Evolutionary conservation across 2,113 vertebrate genomes (phyloP), one percentile per base, ranked within the genome.

Genomic region (Halcyon malimbica): DNA sequence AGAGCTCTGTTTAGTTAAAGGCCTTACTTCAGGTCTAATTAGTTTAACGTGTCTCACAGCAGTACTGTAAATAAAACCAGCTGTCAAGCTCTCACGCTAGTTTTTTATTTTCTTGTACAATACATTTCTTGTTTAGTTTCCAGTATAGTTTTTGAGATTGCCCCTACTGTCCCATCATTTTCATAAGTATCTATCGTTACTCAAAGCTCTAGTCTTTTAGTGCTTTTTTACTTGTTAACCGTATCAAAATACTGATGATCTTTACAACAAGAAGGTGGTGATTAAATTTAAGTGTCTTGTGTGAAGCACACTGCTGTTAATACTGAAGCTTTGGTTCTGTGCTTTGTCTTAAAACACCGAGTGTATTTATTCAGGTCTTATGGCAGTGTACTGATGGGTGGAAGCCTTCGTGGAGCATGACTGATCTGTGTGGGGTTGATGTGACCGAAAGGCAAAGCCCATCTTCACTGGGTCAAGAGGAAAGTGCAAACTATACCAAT

Each of bases 1-100:
- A 53, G 46, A 64, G 29, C 73, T 31, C 20, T 62, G 26, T 63
- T 81, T 67, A 87, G 46, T 62, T 73, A 56, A 62, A 79, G 23
- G 24, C 86, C 25, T 83, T 85, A 39, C 5, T 51, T 90, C n/a
- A 79, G 41, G 51, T 80, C n/a, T 88, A 87, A 41, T 6, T 94
- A 94, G 37, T 86, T 95, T 82, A 92, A 71, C 35, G 20, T 78
- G 17, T 63, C 20, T 84, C 48, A 71, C 29, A 67, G 42, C 35
- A 83, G 73, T 74, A 81, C 25, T 78, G 53, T 90, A 92, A 82
- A 90, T 86, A 86, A 92, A 89, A 75, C 13, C 91, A 94, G 29
- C 65, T 84, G 74, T 84, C 33, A 60, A 44, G 21, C 18, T 93
- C 74, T 95, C 76, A 37, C 44, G 33, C 26, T 89, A 64, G 24